A percentile compares a stretch with the other conserved stretches of the same genome.
phyloP scores from a whole-genome alignment of 2,888 invertebrate species.

The Phengaris arion region DNA sequence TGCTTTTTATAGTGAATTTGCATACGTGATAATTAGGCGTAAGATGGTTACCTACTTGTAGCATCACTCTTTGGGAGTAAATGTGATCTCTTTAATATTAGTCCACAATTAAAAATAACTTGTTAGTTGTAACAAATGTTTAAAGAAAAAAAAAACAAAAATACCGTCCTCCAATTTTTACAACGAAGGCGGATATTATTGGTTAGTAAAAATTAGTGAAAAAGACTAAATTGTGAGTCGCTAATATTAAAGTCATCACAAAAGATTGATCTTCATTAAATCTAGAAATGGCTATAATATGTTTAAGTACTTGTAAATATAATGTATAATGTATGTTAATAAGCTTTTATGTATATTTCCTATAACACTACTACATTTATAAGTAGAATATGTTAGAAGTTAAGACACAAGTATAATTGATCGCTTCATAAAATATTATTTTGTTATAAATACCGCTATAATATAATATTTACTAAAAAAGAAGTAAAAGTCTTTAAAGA shows the following conservation, averaged over 20 bases:
- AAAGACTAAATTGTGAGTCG: not conserved
- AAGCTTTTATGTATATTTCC: constrained; percentile 11
- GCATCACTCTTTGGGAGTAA: not conserved
- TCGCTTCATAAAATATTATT: not conserved
- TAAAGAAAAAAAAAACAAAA: not conserved
- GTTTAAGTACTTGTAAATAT: not conserved
- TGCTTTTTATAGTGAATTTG: constrained; percentile 9
- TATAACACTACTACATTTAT: not conserved
- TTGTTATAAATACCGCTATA: not conserved
- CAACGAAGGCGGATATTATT: constrained; percentile 6
- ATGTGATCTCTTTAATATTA: constrained; percentile 18
- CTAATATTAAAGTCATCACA: constrained; percentile 15
- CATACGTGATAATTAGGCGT: not conserved
- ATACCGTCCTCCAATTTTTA: constrained; percentile 4
- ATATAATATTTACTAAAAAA: not conserved
- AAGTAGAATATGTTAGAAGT: not conserved
- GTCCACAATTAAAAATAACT: not conserved
- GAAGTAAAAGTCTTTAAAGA: not conserved
- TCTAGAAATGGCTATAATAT: constrained; percentile 13
- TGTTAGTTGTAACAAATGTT: not conserved
- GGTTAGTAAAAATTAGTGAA: not conserved
- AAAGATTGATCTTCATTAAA: not conserved
- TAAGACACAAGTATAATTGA: not conserved
- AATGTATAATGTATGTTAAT: not conserved
- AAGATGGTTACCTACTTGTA: constrained; percentile 12